phyloP scores from a whole-genome alignment of 2,113 vertebrate species.

The Corythornis vintsioides region DNA sequence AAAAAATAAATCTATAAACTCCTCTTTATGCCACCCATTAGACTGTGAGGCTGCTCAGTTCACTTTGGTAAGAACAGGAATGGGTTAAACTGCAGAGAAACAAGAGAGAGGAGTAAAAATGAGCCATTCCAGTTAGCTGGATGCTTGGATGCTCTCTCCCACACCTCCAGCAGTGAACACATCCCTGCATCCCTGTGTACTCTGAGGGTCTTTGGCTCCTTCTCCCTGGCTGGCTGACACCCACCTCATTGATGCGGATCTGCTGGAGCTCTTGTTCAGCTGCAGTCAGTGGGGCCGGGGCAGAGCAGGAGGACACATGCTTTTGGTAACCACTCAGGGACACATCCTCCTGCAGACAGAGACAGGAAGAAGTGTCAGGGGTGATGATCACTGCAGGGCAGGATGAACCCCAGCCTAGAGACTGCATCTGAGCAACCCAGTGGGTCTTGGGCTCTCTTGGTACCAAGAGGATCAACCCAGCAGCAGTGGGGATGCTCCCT shows the following conservation, averaged over 20 bases:
- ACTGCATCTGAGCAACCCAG: background rate
- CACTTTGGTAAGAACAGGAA: background rate
- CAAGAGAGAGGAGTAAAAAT: accelerated
- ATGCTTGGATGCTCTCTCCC: background rate
- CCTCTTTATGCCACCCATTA: background rate
- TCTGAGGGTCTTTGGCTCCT: background rate
- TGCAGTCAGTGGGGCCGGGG: conserved; percentile 87
- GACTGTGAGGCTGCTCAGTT: background rate
- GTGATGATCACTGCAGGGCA: accelerated
- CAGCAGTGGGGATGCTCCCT: background rate
- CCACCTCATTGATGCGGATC: conserved; percentile 94
- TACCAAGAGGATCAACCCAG: background rate
- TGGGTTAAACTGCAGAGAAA: accelerated
- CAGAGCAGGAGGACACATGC: conserved; percentile 87
- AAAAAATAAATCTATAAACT: background rate
- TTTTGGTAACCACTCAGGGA: conserved; percentile 92
- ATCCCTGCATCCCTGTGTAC: background rate
- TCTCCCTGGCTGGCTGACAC: accelerated
- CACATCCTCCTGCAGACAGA: conserved; percentile 86
- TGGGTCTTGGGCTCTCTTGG: background rate
- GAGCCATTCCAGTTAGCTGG: background rate
- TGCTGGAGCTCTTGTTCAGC: conserved; percentile 93
- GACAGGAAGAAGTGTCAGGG: background rate
- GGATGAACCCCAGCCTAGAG: background rate
- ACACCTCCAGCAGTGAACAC: background rate